Conservation (phyloP, 2,797 vertebrate genomes). For the Salmo trutta region DNA sequence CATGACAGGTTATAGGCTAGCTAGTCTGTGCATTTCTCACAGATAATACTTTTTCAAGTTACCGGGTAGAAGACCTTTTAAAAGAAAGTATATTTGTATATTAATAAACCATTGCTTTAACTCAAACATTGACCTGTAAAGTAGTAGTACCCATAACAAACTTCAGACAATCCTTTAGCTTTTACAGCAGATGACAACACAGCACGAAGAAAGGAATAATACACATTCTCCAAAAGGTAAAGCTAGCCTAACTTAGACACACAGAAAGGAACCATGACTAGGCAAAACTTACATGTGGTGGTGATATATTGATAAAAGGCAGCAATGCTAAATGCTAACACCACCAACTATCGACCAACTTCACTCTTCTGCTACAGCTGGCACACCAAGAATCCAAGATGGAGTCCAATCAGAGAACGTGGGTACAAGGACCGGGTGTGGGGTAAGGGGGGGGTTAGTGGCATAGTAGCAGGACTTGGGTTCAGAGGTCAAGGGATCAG, state of each 20-base stretch:
- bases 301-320: conserved; percentile 21
- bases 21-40: not conserved
- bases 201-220: not conserved
- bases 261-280: not conserved
- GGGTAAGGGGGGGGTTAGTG: not conserved
- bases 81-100: not conserved
- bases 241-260: not conserved
- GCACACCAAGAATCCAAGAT: not conserved
- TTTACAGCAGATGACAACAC: not conserved
- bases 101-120: not conserved
- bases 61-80: not conserved
- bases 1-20: not conserved
- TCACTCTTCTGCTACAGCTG: not conserved
- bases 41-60: not conserved
- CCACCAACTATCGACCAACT: not conserved
- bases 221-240: conserved; percentile 20
- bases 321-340: conserved; percentile 26
- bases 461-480: not conserved
- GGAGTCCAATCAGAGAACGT: not conserved
- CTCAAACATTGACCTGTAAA: not conserved
- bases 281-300: not conserved
- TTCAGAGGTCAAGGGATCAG: conserved; percentile 4
- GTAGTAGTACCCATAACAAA: not conserved
- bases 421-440: not conserved
- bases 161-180: not conserved